These are phyloP conservation scores for Gallinago solitaria DNA, from an alignment of 2,797 vertebrate species.

Conservation along the genomic window DNA sequence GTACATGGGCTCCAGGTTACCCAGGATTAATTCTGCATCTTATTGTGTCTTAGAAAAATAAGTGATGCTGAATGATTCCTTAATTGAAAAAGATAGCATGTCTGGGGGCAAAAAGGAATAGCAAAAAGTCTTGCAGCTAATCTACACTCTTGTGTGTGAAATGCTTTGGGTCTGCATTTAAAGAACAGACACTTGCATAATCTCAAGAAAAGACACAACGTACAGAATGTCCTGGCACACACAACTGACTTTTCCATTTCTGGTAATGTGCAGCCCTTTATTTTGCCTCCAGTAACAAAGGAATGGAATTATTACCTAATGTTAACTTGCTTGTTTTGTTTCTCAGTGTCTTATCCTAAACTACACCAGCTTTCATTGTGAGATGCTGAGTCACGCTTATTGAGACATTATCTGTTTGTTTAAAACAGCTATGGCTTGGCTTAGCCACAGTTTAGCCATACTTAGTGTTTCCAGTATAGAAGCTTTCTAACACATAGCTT, in stretches of 20 bases:
- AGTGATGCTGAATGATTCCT: neutral
- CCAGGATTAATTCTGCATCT: neutral
- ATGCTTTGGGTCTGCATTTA: neutral
- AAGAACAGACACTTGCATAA: constrained; percentile 58
- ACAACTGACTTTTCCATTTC: constrained; percentile 29
- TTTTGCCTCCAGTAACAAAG: constrained; percentile 48
- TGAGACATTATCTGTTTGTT: constrained; percentile 21
- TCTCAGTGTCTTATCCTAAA: constrained; percentile 1
- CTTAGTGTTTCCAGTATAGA: neutral
- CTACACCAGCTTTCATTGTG: neutral
- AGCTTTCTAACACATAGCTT: neutral
- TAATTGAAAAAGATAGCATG: neutral
- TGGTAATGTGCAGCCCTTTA: constrained; percentile 46
- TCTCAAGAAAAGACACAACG: constrained; percentile 19
- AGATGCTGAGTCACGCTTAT: constrained; percentile 38
- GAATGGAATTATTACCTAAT: constrained; percentile 45
- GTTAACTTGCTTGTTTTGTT: constrained; percentile 38
- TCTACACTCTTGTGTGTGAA: neutral
- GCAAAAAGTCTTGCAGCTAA: neutral
- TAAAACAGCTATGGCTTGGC: neutral
- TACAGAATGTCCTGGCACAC: constrained; percentile 57
- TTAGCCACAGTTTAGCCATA: neutral
- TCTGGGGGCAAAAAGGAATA: neutral
- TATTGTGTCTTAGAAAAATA: neutral
- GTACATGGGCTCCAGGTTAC: neutral